These are phyloP conservation scores for Agonopterix subpropinquella DNA, from an alignment of 2,888 invertebrate species.

Conservation along the genomic window DNA sequence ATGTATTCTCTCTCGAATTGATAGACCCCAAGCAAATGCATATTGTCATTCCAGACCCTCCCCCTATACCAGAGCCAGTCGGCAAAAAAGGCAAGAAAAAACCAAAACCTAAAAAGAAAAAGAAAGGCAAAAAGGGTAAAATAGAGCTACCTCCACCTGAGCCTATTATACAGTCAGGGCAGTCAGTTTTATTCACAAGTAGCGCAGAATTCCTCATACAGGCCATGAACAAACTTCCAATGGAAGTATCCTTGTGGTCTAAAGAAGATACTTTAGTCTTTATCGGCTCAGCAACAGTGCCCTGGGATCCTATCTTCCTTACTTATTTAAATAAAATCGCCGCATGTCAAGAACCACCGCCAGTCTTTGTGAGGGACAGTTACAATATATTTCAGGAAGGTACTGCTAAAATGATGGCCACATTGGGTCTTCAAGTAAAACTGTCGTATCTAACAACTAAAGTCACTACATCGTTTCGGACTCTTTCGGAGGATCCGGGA, in stretches of 20 bases:
- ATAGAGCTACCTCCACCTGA: constrained; percentile 46
- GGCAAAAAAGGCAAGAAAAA: constrained; percentile 45
- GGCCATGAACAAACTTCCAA: constrained; percentile 49
- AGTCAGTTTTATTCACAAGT: constrained; percentile 59
- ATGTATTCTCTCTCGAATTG: constrained; percentile 60
- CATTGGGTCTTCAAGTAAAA: constrained; percentile 57
- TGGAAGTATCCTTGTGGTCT: constrained; percentile 60
- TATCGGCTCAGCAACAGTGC: constrained; percentile 47
- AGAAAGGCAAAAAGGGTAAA: constrained; percentile 48
- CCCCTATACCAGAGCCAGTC: constrained; percentile 50
- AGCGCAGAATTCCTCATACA: constrained; percentile 54
- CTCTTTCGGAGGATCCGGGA: constrained; percentile 56
- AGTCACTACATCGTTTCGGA: constrained; percentile 55
- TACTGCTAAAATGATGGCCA: constrained; percentile 56
- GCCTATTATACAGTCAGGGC: constrained; percentile 59
- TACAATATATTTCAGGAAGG: constrained; percentile 65
- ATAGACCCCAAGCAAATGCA: constrained; percentile 66
- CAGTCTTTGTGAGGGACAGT: constrained; percentile 49
- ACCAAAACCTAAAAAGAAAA: constrained; percentile 37
- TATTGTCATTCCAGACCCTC: constrained; percentile 61
- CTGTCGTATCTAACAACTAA: constrained; percentile 49
- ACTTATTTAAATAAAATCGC: constrained; percentile 42
- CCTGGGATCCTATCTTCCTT: constrained; percentile 54
- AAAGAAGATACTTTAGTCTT: constrained; percentile 52
- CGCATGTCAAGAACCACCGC: constrained; percentile 30